A percentile compares a stretch with the other conserved stretches of the same genome.
These are phyloP conservation scores for Hylaeus anthracinus DNA, from an alignment of 1,140 invertebrate species.

Conservation along the genomic window DNA sequence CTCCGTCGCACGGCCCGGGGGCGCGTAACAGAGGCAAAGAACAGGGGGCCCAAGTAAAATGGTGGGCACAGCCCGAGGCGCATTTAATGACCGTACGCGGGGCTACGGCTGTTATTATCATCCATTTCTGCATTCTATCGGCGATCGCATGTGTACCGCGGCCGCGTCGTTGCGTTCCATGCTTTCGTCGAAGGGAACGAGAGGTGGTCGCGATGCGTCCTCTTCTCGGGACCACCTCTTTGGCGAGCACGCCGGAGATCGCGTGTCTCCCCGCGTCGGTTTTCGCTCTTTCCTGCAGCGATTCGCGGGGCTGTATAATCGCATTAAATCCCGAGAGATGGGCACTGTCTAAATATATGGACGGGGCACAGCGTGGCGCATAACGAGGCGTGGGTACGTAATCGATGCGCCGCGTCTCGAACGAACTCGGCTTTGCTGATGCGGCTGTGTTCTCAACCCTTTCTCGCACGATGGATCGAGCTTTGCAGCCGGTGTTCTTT, in stretches of 20 bases:
- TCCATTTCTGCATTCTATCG: constrained; percentile 45
- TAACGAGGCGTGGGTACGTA: constrained; percentile 62
- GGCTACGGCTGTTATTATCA: constrained; percentile 51
- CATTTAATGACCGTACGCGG: constrained; percentile 36
- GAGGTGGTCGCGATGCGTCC: not conserved
- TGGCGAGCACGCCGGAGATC: constrained; percentile 24
- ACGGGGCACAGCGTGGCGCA: constrained; percentile 41
- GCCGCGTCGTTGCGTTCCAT: not conserved
- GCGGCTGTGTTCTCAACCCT: constrained; percentile 44
- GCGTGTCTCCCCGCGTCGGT: constrained; percentile 23
- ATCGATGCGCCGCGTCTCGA: constrained; percentile 56
- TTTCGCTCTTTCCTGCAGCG: not conserved
- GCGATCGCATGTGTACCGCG: constrained; percentile 13
- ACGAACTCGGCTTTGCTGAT: constrained; percentile 41
- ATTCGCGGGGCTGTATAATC: constrained; percentile 43
- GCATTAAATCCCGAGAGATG: constrained; percentile 50
- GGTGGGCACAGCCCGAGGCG: constrained; percentile 16
- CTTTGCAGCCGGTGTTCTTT: no score
- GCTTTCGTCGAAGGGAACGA: not conserved
- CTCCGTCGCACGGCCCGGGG: constrained; percentile 8
- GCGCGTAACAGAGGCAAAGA: constrained; percentile 55
- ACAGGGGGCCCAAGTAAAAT: constrained; percentile 47
- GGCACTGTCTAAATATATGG: constrained; percentile 63
- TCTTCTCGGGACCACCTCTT: not conserved
- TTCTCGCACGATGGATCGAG: no score